Percentiles rank a stretch among this genome's conserved stretches.
Evolutionary conservation across 2,797 vertebrate genomes (phyloP).

Genomic region (Neomorphus geoffroyi): DNA sequence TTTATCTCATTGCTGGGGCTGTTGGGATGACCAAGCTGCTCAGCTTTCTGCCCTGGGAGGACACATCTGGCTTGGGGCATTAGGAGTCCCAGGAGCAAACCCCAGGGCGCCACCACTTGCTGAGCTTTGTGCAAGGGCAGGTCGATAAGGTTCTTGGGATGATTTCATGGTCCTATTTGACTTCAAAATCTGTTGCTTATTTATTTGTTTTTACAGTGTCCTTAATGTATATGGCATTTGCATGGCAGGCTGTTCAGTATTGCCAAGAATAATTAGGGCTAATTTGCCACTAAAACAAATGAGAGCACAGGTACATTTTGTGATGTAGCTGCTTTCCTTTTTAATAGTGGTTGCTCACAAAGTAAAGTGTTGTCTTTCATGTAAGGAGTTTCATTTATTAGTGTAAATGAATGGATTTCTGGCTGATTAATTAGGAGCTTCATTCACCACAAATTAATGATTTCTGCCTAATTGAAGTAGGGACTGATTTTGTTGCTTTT

Average conservation of each 20-base stretch:
- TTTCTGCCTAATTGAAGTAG: not conserved
- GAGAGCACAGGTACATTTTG: not conserved
- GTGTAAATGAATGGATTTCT: not conserved
- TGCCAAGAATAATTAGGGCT: not conserved
- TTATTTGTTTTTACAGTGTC: not conserved
- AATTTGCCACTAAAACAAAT: not conserved
- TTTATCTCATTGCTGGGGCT: not conserved
- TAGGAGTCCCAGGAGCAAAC: not conserved
- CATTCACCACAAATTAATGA: not conserved
- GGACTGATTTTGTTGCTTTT: not conserved
- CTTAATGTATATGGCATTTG: rapidly evolving
- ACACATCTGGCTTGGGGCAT: rapidly evolving
- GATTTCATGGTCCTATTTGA: not conserved
- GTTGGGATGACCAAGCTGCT: not conserved
- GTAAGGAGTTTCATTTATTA: not conserved
- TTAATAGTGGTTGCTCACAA: not conserved
- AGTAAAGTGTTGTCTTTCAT: not conserved
- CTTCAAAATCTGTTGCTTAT: not conserved
- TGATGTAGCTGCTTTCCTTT: not conserved
- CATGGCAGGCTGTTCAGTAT: not conserved
- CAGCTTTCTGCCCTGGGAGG: not conserved
- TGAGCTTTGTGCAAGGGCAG: too few relatives aligned
- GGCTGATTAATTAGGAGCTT: not conserved
- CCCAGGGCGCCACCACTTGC: too few relatives aligned
- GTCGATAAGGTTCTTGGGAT: too few relatives aligned